Base-by-base conservation (phyloP, 2,888 invertebrate species). In the Tanaodytes sp. region DNA sequence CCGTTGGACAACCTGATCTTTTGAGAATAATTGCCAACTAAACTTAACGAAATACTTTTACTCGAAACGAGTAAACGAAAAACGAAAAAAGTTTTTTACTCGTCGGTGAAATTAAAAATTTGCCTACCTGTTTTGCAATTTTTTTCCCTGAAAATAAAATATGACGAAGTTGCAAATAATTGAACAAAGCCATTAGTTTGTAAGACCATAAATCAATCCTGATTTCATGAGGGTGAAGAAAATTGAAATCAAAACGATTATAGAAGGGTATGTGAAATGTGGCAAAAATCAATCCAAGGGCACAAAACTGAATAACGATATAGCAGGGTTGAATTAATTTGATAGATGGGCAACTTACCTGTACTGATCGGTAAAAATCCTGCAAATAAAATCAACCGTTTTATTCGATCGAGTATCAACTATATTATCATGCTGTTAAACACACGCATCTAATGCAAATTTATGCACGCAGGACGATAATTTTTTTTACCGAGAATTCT, bases 331-430 rank as follows among this genome's bases (percentile, higher is more conserved):
- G 59, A 69, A 71, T 75, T 72, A 80, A 61, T 12, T 55, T 66
- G 62, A n/a, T 77, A 73, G 76, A 77, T 71, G 75, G 76, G 73
- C 75, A 68, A 80, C 83, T 83, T 82, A 83, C 83, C 82, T 82
- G 82, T 81, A 82, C 74, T 81, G 82, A 79, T 83, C 83, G 79
- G 82, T 80, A 80, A 82, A 83, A 77, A 83, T 82, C 81, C 83
- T 83, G 82, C 82, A 83, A 83, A 82, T 79, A 83, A 74, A 82
- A 79, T 79, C 75, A 62, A 23, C 36, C 66, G 64, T 75, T 81
- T 82, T 80, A 82, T 80, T 82, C 75, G 72, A 77, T 66, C 77
- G 76, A 75, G 59, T 76, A 75, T 74, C 65, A 77, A 76, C 77
- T 76, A 74, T 72, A 65, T 61, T 61, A 57, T 51, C 81, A 81